Base-by-base conservation (phyloP, 2,888 invertebrate species). In the Cyclophora albipunctata region DNA sequence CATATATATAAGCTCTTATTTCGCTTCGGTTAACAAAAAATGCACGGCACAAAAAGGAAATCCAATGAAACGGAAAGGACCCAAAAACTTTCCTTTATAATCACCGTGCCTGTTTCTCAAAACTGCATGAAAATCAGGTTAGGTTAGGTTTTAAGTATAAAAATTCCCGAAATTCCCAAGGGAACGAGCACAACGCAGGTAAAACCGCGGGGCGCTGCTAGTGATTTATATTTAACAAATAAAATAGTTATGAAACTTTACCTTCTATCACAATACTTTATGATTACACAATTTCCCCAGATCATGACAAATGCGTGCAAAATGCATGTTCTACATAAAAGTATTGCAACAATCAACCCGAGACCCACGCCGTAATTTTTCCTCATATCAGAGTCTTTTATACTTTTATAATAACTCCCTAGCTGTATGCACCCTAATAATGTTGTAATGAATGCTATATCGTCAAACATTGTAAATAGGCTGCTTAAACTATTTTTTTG, bases 291-390 rank as follows among this genome's bases (percentile, higher is more conserved):
- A 73, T 93, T 93, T 20, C 92, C 82, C 62, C 90, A 70, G 35
- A 91, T 90, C 66, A 90, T 86, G 37, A 93, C 58, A 3, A 93
- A 58, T 0, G 91, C 88, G 70, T 94, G 92, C 48, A 90, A 63
- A 34, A 91, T 78, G 52, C 92, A 87, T 47, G 78, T 63, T 33
- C 93, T 92, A 49, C 93, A 93, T 34, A 93, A 90, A 33, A 92
- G 64, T 44, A 85, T 75, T 2, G 90, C 79, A 7, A 93, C 75
- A 3, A 90, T 49, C 34, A 93, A 64, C 3, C 94, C 94, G 4
- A 92, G 67, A 0, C 87, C 73, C 0, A 92, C 91, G 3, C 93
- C 91, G 46, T 90, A 80, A 75, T 90, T 90, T 64, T 91, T 90
- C 70, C 91, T 92, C 35, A 73, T 63, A 1, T 80, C 68, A 2